These are phyloP conservation scores for Misgurnus mizolepis DNA, from an alignment of 2,113 vertebrate genomes.

Conservation along the genomic window DNA sequence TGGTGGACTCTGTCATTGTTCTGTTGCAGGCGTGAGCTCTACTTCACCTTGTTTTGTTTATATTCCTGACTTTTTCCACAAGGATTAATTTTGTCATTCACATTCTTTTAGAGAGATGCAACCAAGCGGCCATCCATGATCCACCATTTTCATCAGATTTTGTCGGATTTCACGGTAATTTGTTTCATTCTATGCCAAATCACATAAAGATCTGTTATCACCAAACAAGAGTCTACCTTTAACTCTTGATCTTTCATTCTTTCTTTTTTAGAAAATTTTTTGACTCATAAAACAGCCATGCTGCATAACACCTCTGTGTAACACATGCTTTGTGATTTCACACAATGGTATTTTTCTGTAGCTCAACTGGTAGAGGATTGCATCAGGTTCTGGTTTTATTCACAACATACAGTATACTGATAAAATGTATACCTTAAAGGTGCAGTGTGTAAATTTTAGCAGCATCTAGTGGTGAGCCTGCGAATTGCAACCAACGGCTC, in stretches of 20 bases:
- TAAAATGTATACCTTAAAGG: too few species aligned
- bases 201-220: conserved; percentile 1
- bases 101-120: conserved; percentile 25
- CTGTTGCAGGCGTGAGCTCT: not conserved
- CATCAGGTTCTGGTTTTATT: too few species aligned
- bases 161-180: conserved; percentile 45
- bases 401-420: too few species aligned
- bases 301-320: not conserved
- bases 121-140: conserved; percentile 30
- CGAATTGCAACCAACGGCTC: too few species aligned
- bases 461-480: too few species aligned
- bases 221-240: conserved; percentile 22
- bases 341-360: too few species aligned
- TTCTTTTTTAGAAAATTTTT: not conserved
- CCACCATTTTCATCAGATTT: conserved; percentile 43
- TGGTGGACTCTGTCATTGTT: conserved; percentile 13
- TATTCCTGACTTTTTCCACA: conserved; percentile 31
- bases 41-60: conserved; percentile 34
- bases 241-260: not conserved
- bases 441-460: too few species aligned
- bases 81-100: conserved; percentile 41
- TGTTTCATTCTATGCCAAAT: conserved; percentile 31
- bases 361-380: too few species aligned
- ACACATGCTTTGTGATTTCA: not conserved
- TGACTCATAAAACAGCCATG: not conserved